Evolutionary conservation across 2,113 vertebrate genomes (phyloP).

Genomic region (Cavia porcellus): DNA sequence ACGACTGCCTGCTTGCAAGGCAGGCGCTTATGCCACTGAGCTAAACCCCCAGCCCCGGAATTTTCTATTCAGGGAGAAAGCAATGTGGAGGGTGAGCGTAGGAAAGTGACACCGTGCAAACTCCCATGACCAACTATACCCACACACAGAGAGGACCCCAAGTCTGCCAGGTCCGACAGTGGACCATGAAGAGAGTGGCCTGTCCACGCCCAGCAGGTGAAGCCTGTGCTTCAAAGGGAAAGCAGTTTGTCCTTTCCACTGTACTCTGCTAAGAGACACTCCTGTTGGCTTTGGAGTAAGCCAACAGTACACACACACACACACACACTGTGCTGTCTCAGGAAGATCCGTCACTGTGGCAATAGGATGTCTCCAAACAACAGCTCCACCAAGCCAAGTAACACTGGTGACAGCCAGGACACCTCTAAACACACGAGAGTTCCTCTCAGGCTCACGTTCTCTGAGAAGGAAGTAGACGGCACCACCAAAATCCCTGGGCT

Average conservation of each 20-base stretch:
- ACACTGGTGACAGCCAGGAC: background rate
- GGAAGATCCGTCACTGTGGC: background rate
- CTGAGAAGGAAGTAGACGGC: background rate
- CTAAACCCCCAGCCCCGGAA: background rate
- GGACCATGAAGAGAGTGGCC: background rate
- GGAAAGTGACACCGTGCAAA: background rate
- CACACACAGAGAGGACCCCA: background rate
- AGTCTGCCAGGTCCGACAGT: no score
- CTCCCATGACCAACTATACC: background rate
- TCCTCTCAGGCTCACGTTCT: background rate
- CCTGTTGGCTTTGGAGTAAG: background rate
- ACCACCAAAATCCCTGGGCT: background rate
- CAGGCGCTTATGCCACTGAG: no score
- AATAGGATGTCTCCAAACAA: background rate
- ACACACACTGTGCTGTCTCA: background rate
- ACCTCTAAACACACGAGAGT: background rate
- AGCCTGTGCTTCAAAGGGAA: background rate
- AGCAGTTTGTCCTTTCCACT: background rate
- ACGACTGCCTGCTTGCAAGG: no score
- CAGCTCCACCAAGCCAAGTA: background rate
- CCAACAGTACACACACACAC: background rate
- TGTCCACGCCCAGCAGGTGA: background rate
- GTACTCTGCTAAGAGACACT: background rate
- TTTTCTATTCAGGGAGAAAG: background rate
- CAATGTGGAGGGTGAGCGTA: background rate